Percentiles rank a stretch among this genome's conserved stretches.
phyloP scores from a whole-genome alignment of 2,113 vertebrate genomes.

The Microtus oregoni region DNA sequence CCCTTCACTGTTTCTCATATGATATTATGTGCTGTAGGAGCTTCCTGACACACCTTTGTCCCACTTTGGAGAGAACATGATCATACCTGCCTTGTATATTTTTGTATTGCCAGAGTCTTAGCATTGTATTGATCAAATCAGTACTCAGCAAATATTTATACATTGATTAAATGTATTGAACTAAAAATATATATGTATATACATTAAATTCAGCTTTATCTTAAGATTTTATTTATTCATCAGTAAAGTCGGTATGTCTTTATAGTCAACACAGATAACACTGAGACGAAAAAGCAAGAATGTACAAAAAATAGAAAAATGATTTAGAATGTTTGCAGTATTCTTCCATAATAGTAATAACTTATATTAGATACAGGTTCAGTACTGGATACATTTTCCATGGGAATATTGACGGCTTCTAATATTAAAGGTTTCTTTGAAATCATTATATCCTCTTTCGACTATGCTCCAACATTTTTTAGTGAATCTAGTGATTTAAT shows the following conservation, averaged over 20 bases:
- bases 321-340: background rate
- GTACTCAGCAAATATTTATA: background rate
- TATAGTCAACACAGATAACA: too few species aligned
- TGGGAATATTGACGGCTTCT: background rate
- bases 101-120: background rate
- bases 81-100: background rate
- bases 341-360: background rate
- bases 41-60: background rate
- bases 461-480: background rate
- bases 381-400: background rate
- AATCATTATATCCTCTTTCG: background rate
- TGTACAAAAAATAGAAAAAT: background rate
- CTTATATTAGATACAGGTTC: background rate
- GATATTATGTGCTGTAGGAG: fast-evolving
- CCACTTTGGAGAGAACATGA: too few species aligned
- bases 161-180: background rate
- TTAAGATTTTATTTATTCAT: background rate
- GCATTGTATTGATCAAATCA: background rate
- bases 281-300: background rate
- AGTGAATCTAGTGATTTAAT: background rate
- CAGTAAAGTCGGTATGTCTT: background rate
- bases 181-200: background rate
- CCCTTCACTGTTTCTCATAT: background rate
- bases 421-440: background rate
- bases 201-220: background rate